Evolutionary conservation across 2,888 invertebrate genomes (phyloP).

Genomic region (Hecatera dysodea): DNA sequence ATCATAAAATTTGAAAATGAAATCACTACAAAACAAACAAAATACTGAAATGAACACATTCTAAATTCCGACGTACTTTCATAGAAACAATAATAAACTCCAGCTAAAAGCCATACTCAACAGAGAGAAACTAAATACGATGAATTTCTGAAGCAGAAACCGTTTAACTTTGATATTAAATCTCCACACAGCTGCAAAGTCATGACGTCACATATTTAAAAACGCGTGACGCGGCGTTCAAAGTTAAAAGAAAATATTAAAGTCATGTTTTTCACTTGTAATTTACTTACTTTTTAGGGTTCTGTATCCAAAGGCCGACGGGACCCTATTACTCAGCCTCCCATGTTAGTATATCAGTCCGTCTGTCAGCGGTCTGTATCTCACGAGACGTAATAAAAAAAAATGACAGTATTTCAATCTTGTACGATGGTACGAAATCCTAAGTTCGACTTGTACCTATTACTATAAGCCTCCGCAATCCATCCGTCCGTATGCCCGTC

Average conservation of each 20-base stretch:
- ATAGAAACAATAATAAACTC: constrained; percentile 12
- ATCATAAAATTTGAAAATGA: neutral
- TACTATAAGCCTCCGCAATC: too few relatives aligned
- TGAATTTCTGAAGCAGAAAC: constrained; percentile 31
- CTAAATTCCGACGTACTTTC: constrained; percentile 19
- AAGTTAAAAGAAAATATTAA: constrained; percentile 39
- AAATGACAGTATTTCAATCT: too few relatives aligned
- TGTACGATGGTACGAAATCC: too few relatives aligned
- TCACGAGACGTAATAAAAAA: too few relatives aligned
- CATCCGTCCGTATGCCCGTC: too few relatives aligned
- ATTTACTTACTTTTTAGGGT: constrained; percentile 33
- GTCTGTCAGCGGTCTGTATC: too few relatives aligned
- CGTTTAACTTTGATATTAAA: constrained; percentile 52
- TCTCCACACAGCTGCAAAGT: constrained; percentile 20
- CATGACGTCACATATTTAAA: constrained; percentile 20
- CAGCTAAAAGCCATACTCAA: constrained; percentile 11
- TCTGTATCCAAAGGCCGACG: too few relatives aligned
- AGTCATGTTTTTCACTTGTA: constrained; percentile 48
- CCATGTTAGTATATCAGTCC: too few relatives aligned
- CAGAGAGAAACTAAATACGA: constrained; percentile 29
- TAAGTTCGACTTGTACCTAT: too few relatives aligned
- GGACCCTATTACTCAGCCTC: too few relatives aligned
- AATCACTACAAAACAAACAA: constrained; percentile 1
- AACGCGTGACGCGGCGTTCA: constrained; percentile 34
- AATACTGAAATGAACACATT: neutral